Conservation (phyloP, 2,888 invertebrate species). For the Leptinotarsa juncta region DNA sequence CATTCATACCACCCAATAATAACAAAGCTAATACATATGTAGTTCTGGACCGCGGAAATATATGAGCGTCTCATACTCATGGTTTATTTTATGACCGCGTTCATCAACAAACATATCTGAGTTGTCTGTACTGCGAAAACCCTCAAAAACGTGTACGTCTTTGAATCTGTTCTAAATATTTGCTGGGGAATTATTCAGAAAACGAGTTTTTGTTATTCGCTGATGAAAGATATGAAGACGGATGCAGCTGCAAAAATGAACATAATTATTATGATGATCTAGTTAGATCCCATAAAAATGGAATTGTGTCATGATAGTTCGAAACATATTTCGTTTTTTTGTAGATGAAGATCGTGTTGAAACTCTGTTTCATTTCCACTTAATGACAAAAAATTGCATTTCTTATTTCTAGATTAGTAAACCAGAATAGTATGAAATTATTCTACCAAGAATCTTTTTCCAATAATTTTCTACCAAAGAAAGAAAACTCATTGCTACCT, state of each 20-base stretch:
- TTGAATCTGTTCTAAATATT: conserved; percentile 6
- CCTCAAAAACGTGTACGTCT: conserved; percentile 16
- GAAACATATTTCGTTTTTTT: too few species aligned
- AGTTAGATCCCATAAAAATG: neutral
- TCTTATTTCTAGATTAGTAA: too few species aligned
- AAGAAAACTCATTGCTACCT: too few species aligned
- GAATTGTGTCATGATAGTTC: too few species aligned
- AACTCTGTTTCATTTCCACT: too few species aligned
- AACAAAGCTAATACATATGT: conserved; percentile 20
- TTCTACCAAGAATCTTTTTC: too few species aligned
- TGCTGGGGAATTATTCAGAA: conserved; percentile 19
- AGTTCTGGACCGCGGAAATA: conserved; percentile 20
- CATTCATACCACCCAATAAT: neutral
- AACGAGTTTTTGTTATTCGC: conserved; percentile 12
- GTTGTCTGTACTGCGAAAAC: conserved; percentile 13
- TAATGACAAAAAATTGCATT: too few species aligned
- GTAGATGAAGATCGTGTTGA: too few species aligned
- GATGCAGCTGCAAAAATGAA: neutral
- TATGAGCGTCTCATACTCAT: conserved; percentile 12
- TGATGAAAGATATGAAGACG: conserved; percentile 2
- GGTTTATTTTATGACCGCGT: conserved; percentile 20
- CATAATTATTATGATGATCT: neutral
- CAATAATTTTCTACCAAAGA: too few species aligned
- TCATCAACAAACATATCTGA: conserved; percentile 20
- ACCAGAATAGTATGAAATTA: too few species aligned